These are phyloP conservation scores for Agrenia bidenticulata DNA, from an alignment of 2,888 invertebrate species.

Conservation along the genomic window DNA sequence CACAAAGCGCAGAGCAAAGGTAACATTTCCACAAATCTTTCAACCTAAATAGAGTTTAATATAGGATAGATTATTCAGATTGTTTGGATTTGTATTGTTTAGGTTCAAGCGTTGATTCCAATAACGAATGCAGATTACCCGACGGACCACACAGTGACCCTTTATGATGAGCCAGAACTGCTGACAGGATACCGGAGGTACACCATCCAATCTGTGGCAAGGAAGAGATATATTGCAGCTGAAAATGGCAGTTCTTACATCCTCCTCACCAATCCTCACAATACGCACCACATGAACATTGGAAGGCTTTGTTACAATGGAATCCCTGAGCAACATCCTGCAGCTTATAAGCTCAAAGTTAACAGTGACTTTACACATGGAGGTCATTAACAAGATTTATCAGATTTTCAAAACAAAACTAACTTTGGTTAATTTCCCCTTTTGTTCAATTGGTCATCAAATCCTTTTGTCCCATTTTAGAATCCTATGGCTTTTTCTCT, in stretches of 20 bases:
- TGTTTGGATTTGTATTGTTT: not conserved
- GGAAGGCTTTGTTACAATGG: conserved; percentile 15
- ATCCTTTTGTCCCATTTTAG: not conserved
- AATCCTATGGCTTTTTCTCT: conserved; percentile 1
- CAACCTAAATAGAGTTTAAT: not conserved
- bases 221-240: not conserved
- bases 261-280: not conserved
- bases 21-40: too few species aligned
- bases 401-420: too few species aligned
- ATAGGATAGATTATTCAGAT: not conserved
- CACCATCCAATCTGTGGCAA: not conserved
- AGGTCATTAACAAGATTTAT: too few species aligned
- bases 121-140: conserved; percentile 14
- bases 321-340: not conserved
- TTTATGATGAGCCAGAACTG: not conserved
- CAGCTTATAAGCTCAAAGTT: not conserved
- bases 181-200: not conserved
- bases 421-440: too few species aligned
- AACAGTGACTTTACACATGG: not conserved
- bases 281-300: not conserved
- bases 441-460: too few species aligned
- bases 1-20: not conserved
- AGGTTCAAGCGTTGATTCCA: conserved; percentile 17
- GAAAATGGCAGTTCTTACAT: not conserved
- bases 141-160: conserved; percentile 5